Conservation (phyloP, 2,113 vertebrate species). For the Seriola quinqueradiata region DNA sequence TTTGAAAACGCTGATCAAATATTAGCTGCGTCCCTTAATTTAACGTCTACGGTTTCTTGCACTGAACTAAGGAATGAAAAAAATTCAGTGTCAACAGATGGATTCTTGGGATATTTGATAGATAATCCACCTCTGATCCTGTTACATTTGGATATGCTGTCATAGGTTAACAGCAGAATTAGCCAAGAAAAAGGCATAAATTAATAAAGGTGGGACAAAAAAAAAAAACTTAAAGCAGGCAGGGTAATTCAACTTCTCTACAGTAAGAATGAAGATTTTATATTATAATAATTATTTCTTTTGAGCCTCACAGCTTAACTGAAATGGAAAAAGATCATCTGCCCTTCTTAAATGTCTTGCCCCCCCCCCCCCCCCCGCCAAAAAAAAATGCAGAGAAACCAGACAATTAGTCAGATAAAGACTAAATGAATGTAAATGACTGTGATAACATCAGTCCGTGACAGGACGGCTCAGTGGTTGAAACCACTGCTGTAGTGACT, state of each 20-base stretch:
- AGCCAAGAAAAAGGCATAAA: background rate
- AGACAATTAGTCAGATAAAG: constrained; percentile 17
- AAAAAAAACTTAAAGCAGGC: background rate
- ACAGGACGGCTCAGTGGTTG: background rate
- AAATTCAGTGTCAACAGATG: background rate
- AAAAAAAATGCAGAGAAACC: constrained; percentile 1
- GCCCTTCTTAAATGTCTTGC: background rate
- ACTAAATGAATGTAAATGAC: background rate
- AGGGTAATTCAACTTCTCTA: background rate
- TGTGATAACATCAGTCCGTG: constrained; percentile 27
- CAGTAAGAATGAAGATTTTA: background rate
- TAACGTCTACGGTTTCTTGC: background rate
- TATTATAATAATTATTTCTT: background rate
- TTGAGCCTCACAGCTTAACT: background rate
- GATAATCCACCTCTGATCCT: background rate
- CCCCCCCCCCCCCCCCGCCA: background rate
- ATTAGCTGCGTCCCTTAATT: background rate
- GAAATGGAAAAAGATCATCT: background rate
- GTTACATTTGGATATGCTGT: background rate
- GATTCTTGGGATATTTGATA: background rate
- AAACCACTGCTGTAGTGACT: background rate
- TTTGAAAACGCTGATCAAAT: background rate
- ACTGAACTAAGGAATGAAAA: background rate
- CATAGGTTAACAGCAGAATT: constrained; percentile 9
- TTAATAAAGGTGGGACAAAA: background rate